These are phyloP conservation scores for Leptopilina syphax DNA, from an alignment of 2,888 invertebrate genomes.

Conservation along the genomic window DNA sequence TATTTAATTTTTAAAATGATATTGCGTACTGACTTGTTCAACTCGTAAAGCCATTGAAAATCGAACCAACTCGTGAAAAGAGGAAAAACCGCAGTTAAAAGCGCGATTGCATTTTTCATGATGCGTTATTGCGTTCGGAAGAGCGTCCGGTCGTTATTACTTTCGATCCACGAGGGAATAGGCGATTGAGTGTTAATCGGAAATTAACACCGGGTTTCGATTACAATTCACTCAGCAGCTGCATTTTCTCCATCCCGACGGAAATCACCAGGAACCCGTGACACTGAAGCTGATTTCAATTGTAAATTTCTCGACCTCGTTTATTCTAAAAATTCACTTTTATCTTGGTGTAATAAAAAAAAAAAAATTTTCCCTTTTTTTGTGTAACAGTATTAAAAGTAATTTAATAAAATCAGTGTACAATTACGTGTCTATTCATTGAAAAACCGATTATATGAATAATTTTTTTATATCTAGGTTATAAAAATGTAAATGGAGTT, in stretches of 20 bases:
- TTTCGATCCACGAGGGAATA: conserved; percentile 34
- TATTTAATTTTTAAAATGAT: background rate
- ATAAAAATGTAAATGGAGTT: too few species aligned
- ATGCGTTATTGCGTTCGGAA: conserved; percentile 28
- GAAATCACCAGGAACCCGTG: conserved; percentile 11
- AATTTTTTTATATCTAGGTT: too few species aligned
- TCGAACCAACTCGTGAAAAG: conserved; percentile 8
- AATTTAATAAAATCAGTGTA: too few species aligned
- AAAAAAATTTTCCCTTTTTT: too few species aligned
- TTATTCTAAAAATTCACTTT: background rate
- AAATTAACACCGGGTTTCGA: conserved; percentile 27
- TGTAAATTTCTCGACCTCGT: conserved; percentile 2
- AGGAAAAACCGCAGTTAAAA: conserved; percentile 31
- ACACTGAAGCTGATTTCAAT: background rate
- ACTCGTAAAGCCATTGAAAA: background rate
- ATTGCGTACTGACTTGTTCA: background rate
- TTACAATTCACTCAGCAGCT: conserved; percentile 22
- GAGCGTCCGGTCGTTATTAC: conserved; percentile 37
- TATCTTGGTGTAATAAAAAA: background rate
- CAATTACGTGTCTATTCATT: too few species aligned
- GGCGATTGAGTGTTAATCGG: conserved; percentile 30
- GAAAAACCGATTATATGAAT: too few species aligned
- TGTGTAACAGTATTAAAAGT: too few species aligned
- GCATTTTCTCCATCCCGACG: conserved; percentile 15
- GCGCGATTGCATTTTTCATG: conserved; percentile 32